Base-by-base conservation (phyloP, 92 coral and sea anemone species). In the Phymanthus crucifer region DNA sequence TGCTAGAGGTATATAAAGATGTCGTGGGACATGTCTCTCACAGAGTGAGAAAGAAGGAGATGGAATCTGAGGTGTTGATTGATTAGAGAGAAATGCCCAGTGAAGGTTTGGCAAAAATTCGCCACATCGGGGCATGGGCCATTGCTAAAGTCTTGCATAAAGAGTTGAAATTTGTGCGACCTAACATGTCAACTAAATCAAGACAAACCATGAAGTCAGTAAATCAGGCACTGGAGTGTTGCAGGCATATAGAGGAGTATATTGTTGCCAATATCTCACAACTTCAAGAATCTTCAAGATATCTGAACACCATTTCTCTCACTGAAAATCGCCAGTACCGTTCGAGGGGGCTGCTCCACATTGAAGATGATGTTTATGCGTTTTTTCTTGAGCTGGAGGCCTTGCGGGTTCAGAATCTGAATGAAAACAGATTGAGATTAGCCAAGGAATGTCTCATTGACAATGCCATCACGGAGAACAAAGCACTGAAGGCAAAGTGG, bases 61-160 rank as follows among this genome's bases (percentile, higher is more conserved):
- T n/a, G n/a, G n/a, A n/a, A n/a, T n/a, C n/a, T n/a, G n/a, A n/a
- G n/a, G n/a, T n/a, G n/a, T n/a, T n/a, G n/a, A n/a, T 86, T 56
- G 43, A 48, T 64, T 76, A 80, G 2, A 38, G 54, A 24, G 35
- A 75, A 38, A 80, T 86, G 89, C 40, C 71, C 38, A 81, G 64
- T 1, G 85, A 86, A 35, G 89, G 85, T 18, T 72, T 27, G 33
- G 61, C 87, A 17, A 90, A 90, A 78, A 45, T 90, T 17, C 47
- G 89, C 27, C 85, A 87, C 57, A 78, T 90, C 31, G 94, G 90
- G 12, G 90, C 84, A 21, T 90, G 90, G 90, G 90, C 88, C 2
- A 68, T 83, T 10, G 21, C 80, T 5, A 74, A 57, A 66, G 70
- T 67, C 2, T 66, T 83, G 33, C 85, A 83, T 35, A 66, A 64